Conservation (phyloP, 2,113 vertebrate genomes). For the Etia nguti region DNA sequence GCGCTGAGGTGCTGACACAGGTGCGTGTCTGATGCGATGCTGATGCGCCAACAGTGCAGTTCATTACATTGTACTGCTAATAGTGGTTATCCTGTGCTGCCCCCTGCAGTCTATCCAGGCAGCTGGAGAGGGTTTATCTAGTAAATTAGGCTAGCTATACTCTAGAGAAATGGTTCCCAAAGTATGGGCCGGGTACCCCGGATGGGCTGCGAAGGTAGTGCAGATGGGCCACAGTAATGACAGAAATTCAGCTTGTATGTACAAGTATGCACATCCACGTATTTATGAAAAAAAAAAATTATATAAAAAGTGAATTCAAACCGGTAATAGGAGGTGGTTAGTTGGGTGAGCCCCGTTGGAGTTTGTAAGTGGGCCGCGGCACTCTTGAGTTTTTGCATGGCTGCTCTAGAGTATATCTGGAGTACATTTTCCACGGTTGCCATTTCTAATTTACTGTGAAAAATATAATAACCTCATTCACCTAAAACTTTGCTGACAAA, state of each 20-base stretch:
- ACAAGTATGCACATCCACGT: not conserved
- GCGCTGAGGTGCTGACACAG: not conserved
- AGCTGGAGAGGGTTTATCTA: not conserved
- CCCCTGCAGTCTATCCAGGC: rapidly evolving
- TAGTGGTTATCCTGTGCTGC: not conserved
- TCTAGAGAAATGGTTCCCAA: not conserved
- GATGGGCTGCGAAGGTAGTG: not conserved
- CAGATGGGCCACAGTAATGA: not conserved
- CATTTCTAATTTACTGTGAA: not conserved
- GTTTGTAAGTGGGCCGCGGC: not conserved
- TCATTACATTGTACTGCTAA: not conserved
- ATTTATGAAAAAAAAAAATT: not conserved
- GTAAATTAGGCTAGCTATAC: not conserved
- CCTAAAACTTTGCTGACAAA: not conserved
- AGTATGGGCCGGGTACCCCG: not conserved
- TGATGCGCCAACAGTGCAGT: not conserved
- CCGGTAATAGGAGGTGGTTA: not conserved
- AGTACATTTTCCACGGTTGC: not conserved
- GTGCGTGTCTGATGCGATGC: not conserved
- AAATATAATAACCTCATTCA: not conserved
- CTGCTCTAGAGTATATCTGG: not conserved
- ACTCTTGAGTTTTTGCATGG: not conserved
- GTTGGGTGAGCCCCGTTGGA: not conserved
- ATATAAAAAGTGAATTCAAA: not conserved
- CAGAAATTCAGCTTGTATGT: not conserved